A percentile compares a stretch with the other conserved stretches of the same genome.
These are phyloP conservation scores for Pyralis farinalis DNA, from an alignment of 2,888 invertebrate species.

Conservation along the genomic window DNA sequence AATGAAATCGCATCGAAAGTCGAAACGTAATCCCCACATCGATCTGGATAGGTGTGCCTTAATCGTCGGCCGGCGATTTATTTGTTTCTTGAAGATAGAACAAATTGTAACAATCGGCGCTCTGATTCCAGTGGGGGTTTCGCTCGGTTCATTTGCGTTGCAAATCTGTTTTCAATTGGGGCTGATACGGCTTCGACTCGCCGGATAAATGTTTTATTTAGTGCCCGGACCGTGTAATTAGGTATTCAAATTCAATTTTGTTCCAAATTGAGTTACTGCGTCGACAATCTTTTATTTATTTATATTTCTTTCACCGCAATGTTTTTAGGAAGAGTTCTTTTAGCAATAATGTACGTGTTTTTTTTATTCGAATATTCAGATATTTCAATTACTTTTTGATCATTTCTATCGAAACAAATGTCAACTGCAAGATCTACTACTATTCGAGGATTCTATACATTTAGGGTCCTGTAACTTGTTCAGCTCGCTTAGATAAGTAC, in stretches of 20 bases:
- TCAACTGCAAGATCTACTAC: no score
- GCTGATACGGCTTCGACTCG: conserved; percentile 4
- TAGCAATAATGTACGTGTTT: no score
- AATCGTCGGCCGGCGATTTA: conserved; percentile 65
- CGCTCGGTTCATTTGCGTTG: conserved; percentile 35
- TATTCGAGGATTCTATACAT: no score
- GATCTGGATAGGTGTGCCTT: conserved; percentile 55
- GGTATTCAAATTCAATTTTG: conserved; percentile 4
- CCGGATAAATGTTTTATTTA: conserved; percentile 8
- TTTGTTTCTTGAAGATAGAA: conserved; percentile 49
- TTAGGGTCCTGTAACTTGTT: no score
- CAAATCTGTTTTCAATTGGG: conserved; percentile 42
- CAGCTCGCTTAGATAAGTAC: no score
- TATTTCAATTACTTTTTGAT: no score
- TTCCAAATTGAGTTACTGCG: neutral
- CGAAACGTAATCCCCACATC: conserved; percentile 42
- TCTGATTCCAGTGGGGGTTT: conserved; percentile 24
- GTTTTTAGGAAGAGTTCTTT: no score
- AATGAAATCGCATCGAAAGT: conserved; percentile 31
- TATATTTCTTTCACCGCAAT: no score
- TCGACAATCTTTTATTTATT: no score
- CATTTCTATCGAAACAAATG: no score
- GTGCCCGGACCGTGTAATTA: conserved; percentile 1
- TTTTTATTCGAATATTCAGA: no score
- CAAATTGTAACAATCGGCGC: conserved; percentile 50